phyloP scores from a whole-genome alignment of 2,797 vertebrate genomes.

The Parambassis ranga region DNA sequence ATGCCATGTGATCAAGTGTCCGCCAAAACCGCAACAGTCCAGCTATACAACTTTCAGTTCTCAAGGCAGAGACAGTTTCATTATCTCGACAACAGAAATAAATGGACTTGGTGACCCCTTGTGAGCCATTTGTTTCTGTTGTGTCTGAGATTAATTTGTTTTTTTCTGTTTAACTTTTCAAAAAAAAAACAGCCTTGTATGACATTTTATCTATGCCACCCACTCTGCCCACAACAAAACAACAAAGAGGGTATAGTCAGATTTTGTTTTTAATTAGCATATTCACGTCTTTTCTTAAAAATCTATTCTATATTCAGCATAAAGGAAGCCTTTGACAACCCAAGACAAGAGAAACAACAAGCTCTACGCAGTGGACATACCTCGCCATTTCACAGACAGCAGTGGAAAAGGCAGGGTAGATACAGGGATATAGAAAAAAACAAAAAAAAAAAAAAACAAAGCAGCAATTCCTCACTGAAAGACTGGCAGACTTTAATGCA shows the following conservation, averaged over 20 bases:
- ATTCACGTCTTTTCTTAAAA: slow-evolving; percentile 74
- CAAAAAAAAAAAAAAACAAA: slow-evolving; percentile 25
- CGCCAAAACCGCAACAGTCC: slow-evolving; percentile 32
- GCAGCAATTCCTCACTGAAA: slow-evolving; percentile 34
- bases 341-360: slow-evolving; percentile 57
- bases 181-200: slow-evolving; percentile 14
- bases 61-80: slow-evolving; percentile 38
- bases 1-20: slow-evolving; percentile 52
- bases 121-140: slow-evolving; percentile 40
- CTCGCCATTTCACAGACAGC: slow-evolving; percentile 61
- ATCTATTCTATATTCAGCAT: slow-evolving; percentile 76
- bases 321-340: slow-evolving; percentile 59
- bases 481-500: slow-evolving; percentile 39
- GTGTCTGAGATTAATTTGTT: slow-evolving; percentile 37
- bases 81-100: slow-evolving; percentile 35
- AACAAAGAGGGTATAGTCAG: slow-evolving; percentile 40
- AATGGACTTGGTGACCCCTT: slow-evolving; percentile 28
- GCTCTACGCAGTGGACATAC: slow-evolving; percentile 68
- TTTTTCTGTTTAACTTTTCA: slow-evolving; percentile 37
- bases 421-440: slow-evolving; percentile 32
- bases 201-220: slow-evolving; percentile 31
- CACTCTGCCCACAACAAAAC: slow-evolving; percentile 8
- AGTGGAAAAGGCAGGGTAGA: slow-evolving; percentile 24
- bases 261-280: slow-evolving; percentile 76
- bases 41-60: slow-evolving; percentile 31